phyloP scores from a whole-genome alignment of 1,140 invertebrate genomes.

The Caenorhabditis remanei region DNA sequence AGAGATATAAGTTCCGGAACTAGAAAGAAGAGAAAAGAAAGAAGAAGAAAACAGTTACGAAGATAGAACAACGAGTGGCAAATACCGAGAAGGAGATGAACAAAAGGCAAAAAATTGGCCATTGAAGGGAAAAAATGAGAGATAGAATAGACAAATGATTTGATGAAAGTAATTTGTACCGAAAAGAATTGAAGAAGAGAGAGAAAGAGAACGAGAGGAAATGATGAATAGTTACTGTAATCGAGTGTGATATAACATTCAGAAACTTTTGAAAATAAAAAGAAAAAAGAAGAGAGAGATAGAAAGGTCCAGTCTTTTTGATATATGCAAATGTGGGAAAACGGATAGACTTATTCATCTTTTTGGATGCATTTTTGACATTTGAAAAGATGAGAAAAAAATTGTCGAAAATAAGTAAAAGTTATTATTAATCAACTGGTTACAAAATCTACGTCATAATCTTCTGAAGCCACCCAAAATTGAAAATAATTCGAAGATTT shows the following conservation, averaged over 20 bases:
- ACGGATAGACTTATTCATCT: not conserved
- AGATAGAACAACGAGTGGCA: not conserved
- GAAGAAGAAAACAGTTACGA: not conserved
- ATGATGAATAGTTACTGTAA: slow-evolving; percentile 13
- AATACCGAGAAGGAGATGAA: slow-evolving; percentile 38
- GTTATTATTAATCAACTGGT: not conserved
- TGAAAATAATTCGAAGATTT: too few species aligned
- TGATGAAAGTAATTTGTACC: slow-evolving; percentile 36
- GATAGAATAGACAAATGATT: slow-evolving; percentile 19
- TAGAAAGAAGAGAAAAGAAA: not conserved
- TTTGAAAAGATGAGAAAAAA: not conserved
- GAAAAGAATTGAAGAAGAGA: not conserved
- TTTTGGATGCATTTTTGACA: slow-evolving; percentile 11
- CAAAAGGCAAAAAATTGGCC: slow-evolving; percentile 20
- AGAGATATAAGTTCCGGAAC: slow-evolving; percentile 7
- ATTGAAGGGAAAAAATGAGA: not conserved
- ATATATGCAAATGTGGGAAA: slow-evolving; percentile 40
- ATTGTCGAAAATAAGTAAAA: not conserved
- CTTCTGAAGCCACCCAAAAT: too few species aligned
- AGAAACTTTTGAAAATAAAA: not conserved
- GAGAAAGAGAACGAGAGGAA: not conserved
- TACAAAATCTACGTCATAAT: too few species aligned
- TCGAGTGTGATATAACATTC: not conserved
- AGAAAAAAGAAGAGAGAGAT: not conserved
- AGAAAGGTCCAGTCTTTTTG: not conserved